A percentile compares a stretch with the other conserved stretches of the same genome.
Evolutionary conservation across 2,888 invertebrate genomes (phyloP).

Genomic region (Hermodice carunculata): DNA sequence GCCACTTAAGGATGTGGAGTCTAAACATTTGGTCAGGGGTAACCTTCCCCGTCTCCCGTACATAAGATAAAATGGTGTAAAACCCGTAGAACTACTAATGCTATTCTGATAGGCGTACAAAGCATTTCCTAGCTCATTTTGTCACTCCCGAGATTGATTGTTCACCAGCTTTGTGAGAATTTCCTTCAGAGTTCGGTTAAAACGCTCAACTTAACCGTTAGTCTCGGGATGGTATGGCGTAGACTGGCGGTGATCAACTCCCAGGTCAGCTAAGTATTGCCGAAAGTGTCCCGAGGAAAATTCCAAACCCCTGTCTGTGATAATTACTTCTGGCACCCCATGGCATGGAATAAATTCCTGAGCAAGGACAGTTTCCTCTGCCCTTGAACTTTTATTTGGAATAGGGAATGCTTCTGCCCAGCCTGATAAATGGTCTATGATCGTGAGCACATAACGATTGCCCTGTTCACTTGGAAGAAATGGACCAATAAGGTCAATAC

Average conservation of each 20-base stretch:
- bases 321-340: conserved; percentile 11
- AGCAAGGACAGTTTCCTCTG: conserved; percentile 1
- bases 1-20: too few species aligned
- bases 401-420: conserved; percentile 24
- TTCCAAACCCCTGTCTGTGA: too few species aligned
- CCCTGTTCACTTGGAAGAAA: conserved; percentile 2
- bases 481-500: conserved; percentile 24
- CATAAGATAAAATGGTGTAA: conserved; percentile 16
- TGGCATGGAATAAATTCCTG: conserved; percentile 4
- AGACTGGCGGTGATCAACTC: conserved; percentile 18
- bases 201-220: conserved; percentile 14
- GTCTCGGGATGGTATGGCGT: too few species aligned
- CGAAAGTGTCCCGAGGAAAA: conserved; percentile 4
- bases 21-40: too few species aligned
- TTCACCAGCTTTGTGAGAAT: conserved; percentile 11
- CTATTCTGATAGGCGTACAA: conserved; percentile 11
- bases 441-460: conserved; percentile 9
- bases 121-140: conserved; percentile 6
- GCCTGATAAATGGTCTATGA: conserved; percentile 16
- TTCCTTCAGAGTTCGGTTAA: conserved; percentile 18
- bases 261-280: neutral
- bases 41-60: conserved; percentile 6
- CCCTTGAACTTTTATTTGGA: neutral
- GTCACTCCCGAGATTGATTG: conserved; percentile 5
- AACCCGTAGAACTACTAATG: conserved; percentile 4